Evolutionary conservation across 1,140 invertebrate species (phyloP).

Genomic region (Tetranychus urticae): DNA sequence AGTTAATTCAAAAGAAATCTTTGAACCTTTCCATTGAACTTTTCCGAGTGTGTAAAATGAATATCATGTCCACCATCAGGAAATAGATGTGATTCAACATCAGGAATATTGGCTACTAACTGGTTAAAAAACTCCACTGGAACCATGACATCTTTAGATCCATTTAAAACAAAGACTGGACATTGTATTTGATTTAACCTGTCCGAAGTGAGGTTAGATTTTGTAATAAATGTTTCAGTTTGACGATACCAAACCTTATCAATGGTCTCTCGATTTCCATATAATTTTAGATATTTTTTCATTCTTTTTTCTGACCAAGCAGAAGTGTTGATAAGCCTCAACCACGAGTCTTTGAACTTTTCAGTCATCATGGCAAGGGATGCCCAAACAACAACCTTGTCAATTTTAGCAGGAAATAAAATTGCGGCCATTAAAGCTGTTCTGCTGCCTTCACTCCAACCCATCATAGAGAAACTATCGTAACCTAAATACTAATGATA

Average conservation of each 20-base stretch:
- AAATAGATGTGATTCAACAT: constrained; percentile 4
- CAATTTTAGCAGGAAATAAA: constrained; percentile 34
- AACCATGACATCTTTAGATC: constrained; percentile 5
- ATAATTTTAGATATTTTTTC: neutral
- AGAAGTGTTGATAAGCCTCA: neutral
- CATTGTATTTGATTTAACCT: neutral
- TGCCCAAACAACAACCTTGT: constrained; percentile 52
- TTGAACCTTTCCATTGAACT: constrained; percentile 5
- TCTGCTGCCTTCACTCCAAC: constrained; percentile 73
- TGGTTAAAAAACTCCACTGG: constrained; percentile 2
- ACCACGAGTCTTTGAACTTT: neutral
- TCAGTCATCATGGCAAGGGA: constrained; percentile 39
- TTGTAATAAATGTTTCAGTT: neutral
- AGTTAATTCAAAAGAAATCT: constrained; percentile 4
- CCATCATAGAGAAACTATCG: constrained; percentile 45
- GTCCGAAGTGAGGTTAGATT: neutral
- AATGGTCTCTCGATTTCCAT: neutral
- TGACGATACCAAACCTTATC: neutral
- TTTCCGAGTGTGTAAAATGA: constrained; percentile 1
- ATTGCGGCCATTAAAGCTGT: constrained; percentile 46
- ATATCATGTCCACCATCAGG: constrained; percentile 6
- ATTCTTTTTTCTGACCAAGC: neutral
- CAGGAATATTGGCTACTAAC: neutral
- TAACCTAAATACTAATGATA: constrained; percentile 29
- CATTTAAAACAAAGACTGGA: constrained; percentile 2